These are phyloP conservation scores for Acanthopleura granulata DNA, from an alignment of 2,888 invertebrate species.

Conservation along the genomic window DNA sequence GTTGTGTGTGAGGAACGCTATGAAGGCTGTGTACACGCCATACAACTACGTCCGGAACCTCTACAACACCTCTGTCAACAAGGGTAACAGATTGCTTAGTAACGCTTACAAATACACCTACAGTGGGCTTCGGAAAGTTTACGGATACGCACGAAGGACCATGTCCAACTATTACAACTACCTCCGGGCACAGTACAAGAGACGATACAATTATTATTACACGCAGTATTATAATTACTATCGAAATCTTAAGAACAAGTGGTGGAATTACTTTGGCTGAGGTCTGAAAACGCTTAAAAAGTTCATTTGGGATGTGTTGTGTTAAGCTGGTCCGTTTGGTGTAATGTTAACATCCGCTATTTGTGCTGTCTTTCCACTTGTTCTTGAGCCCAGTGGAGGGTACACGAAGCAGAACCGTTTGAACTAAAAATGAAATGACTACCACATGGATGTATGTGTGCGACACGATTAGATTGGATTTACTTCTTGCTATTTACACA, in stretches of 20 bases:
- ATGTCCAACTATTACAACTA: constrained; percentile 10
- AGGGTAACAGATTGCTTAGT: background rate
- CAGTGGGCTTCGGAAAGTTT: constrained; percentile 5
- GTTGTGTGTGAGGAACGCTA: background rate
- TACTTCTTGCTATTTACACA: no score
- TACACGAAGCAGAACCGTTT: no score
- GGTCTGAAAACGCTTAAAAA: background rate
- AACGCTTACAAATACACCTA: constrained; percentile 5
- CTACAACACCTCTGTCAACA: background rate
- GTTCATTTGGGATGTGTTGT: no score
- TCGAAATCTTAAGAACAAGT: constrained; percentile 4
- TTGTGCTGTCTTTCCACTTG: no score
- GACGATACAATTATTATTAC: constrained; percentile 15
- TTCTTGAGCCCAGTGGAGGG: no score
- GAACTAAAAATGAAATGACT: no score
- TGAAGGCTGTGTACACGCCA: constrained; percentile 1
- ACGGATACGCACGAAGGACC: background rate
- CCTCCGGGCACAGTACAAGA: background rate
- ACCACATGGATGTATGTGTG: no score
- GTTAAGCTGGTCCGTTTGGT: no score
- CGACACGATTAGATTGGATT: no score
- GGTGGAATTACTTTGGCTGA: constrained; percentile 20
- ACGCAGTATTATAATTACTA: constrained; percentile 13
- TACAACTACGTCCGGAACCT: constrained; percentile 1
- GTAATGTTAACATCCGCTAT: no score